Percentiles rank a stretch among this genome's conserved stretches.
These are phyloP conservation scores for Stichodactyla mertensii DNA, from an alignment of 64 coral and sea anemone genomes.

Conservation along the genomic window DNA sequence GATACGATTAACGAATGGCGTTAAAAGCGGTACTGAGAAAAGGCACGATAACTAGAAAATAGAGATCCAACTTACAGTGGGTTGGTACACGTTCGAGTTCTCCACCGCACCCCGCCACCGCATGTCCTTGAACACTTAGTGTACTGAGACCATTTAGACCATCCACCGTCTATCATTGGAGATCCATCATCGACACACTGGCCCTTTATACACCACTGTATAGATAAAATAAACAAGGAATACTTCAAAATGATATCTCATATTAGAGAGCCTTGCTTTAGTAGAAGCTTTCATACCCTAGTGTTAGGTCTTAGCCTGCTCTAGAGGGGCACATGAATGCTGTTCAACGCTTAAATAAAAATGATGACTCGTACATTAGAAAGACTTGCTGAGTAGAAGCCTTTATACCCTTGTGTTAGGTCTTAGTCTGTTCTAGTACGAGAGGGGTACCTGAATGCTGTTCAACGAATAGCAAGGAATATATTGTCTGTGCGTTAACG, in stretches of 20 bases:
- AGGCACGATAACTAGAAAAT: background rate
- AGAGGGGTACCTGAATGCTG: too few relatives aligned
- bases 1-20: background rate
- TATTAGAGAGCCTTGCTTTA: too few relatives aligned
- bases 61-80: constrained; percentile 38
- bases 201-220: constrained; percentile 87
- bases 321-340: too few relatives aligned
- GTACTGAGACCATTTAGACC: constrained; percentile 67
- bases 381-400: too few relatives aligned
- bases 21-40: background rate
- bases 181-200: constrained; percentile 93
- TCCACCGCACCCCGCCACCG: constrained; percentile 66
- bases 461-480: too few relatives aligned
- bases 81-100: constrained; percentile 60
- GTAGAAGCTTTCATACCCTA: too few relatives aligned
- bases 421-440: too few relatives aligned
- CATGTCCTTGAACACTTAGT: constrained; percentile 57
- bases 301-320: too few relatives aligned
- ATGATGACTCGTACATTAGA: too few relatives aligned
- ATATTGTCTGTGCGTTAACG: too few relatives aligned
- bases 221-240: background rate
- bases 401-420: too few relatives aligned
- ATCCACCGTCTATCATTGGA: constrained; percentile 78
- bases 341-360: too few relatives aligned
- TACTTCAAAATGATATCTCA: background rate